These are phyloP conservation scores for Rotaria sp. DNA, from an alignment of 2,888 invertebrate species.

Conservation along the genomic window DNA sequence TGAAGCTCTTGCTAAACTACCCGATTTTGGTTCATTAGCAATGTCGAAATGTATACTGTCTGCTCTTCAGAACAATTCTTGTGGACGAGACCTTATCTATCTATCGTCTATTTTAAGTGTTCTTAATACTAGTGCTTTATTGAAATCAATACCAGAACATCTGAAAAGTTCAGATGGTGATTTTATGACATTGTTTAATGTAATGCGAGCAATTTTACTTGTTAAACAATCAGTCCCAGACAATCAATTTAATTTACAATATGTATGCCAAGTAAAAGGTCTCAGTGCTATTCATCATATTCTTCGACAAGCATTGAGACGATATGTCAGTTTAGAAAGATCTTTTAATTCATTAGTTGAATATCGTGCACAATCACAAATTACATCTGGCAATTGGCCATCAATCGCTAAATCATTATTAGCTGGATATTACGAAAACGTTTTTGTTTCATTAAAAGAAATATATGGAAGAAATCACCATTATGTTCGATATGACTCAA, in stretches of 20 bases:
- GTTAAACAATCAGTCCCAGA: background rate
- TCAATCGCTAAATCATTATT: background rate
- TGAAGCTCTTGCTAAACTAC: too few relatives aligned
- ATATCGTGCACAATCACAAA: background rate
- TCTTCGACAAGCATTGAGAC: background rate
- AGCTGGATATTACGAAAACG: background rate
- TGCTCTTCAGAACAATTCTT: too few relatives aligned
- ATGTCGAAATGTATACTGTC: too few relatives aligned
- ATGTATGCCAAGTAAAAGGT: background rate
- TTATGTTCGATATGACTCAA: background rate
- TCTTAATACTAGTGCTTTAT: too few relatives aligned
- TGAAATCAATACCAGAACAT: too few relatives aligned
- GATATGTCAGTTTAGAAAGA: background rate
- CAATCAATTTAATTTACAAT: background rate
- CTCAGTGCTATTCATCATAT: background rate
- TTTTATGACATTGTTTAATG: background rate
- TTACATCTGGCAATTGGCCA: background rate
- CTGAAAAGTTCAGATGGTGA: too few relatives aligned
- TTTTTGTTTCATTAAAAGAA: background rate
- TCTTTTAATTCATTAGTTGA: background rate
- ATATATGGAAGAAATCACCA: background rate
- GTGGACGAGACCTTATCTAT: too few relatives aligned
- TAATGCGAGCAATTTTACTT: background rate
- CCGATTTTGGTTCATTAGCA: too few relatives aligned
- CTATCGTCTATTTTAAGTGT: too few relatives aligned